Percentiles rank a stretch among this genome's conserved stretches.
Evolutionary conservation across 2,113 vertebrate species (phyloP).

Genomic region (Harpagus bidentatus): DNA sequence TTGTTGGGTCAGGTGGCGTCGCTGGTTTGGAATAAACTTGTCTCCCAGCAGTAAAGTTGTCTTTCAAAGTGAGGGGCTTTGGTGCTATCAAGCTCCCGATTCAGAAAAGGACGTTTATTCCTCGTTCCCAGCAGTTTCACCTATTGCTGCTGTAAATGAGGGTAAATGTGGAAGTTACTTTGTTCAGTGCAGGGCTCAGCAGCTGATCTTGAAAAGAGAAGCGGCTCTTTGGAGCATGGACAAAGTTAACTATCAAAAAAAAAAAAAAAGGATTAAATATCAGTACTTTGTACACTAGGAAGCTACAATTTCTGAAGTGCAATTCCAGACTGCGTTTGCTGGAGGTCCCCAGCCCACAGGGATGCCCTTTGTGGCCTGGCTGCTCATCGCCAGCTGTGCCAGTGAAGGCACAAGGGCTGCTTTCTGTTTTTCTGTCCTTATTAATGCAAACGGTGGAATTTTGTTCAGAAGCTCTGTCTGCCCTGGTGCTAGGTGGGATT

Average conservation of each 20-base stretch:
- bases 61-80: neutral
- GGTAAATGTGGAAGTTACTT: neutral
- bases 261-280: neutral
- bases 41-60: neutral
- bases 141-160: neutral
- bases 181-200: neutral
- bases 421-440: neutral
- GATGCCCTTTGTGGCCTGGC: neutral
- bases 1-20: neutral
- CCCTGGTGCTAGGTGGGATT: accelerated
- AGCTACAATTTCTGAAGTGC: neutral
- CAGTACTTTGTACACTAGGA: neutral
- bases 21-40: neutral
- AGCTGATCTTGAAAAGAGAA: neutral
- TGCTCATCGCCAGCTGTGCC: accelerated
- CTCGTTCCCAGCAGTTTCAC: neutral
- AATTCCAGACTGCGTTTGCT: neutral
- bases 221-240: accelerated
- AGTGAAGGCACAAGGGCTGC: neutral
- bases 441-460: neutral
- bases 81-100: neutral
- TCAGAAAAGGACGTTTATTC: neutral
- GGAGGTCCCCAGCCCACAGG: too few relatives aligned
- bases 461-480: neutral
- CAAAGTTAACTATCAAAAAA: neutral